These are phyloP conservation scores for Colletes gigas DNA, from an alignment of 1,140 invertebrate species.

Conservation along the genomic window DNA sequence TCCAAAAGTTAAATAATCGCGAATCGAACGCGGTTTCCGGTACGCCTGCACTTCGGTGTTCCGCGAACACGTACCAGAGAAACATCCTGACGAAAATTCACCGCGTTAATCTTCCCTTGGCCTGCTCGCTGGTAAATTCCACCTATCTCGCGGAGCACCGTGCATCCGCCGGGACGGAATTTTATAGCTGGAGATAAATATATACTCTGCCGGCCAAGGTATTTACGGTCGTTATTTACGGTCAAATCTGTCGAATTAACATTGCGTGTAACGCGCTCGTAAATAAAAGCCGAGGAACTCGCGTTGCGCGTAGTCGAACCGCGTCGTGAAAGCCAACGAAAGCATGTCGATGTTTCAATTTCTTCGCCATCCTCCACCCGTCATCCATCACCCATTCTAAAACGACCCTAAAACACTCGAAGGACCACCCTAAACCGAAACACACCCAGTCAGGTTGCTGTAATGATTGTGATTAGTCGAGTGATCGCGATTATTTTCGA, in stretches of 20 bases:
- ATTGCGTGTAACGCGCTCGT: conserved; percentile 69
- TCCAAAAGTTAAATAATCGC: conserved; percentile 6
- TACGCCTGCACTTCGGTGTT: neutral
- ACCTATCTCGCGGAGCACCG: conserved; percentile 22
- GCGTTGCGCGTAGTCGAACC: conserved; percentile 6
- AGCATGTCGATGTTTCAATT: conserved; percentile 19
- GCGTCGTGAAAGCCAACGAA: neutral
- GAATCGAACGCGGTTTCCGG: neutral
- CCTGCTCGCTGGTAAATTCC: conserved; percentile 37
- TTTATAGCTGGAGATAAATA: conserved; percentile 62
- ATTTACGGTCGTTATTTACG: conserved; percentile 64
- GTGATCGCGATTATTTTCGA: too few species aligned
- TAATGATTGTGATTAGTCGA: too few species aligned
- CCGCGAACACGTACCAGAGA: neutral
- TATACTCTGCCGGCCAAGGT: conserved; percentile 42
- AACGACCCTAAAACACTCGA: neutral
- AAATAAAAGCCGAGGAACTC: conserved; percentile 55
- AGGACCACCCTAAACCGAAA: too few species aligned
- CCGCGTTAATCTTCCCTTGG: conserved; percentile 32
- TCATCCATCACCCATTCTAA: too few species aligned
- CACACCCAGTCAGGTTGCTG: too few species aligned
- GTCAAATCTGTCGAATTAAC: conserved; percentile 67
- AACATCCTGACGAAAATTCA: conserved; percentile 18
- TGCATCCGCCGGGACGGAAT: conserved; percentile 44
- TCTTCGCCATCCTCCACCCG: neutral